Conservation (phyloP, 1,140 invertebrate species). For the Copidosoma floridanum region DNA sequence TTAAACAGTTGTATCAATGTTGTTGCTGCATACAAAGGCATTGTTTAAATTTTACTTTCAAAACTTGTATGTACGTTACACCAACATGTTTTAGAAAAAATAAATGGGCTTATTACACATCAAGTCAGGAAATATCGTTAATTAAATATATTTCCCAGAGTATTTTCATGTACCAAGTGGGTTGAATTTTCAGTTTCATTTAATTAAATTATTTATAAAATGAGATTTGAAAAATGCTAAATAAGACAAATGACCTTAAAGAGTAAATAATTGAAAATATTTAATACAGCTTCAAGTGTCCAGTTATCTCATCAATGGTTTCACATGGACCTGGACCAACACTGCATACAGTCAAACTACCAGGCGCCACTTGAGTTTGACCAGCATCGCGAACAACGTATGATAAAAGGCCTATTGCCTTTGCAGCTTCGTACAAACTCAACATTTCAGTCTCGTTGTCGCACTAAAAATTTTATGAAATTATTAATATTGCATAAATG, state of each 20-base stretch:
- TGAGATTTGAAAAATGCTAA: too few species aligned
- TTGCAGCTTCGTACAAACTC: slow-evolving; percentile 67
- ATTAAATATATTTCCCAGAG: neutral
- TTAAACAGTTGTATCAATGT: too few species aligned
- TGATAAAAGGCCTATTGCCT: slow-evolving; percentile 66
- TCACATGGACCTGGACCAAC: slow-evolving; percentile 81
- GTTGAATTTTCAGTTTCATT: too few species aligned
- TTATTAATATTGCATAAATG: slow-evolving; percentile 10
- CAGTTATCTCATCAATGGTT: slow-evolving; percentile 79
- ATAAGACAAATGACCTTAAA: too few species aligned
- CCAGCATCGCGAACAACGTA: slow-evolving; percentile 84
- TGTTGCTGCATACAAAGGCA: too few species aligned
- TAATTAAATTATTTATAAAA: slow-evolving; percentile 7
- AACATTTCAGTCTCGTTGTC: slow-evolving; percentile 68
- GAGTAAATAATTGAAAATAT: slow-evolving; percentile 33
- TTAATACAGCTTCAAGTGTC: slow-evolving; percentile 84
- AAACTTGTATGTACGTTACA: too few species aligned
- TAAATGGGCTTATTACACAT: slow-evolving; percentile 12
- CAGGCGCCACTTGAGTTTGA: slow-evolving; percentile 82
- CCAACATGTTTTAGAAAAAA: slow-evolving; percentile 15
- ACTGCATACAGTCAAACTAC: slow-evolving; percentile 84
- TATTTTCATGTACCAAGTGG: too few species aligned
- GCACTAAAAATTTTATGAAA: slow-evolving; percentile 42
- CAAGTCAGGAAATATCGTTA: slow-evolving; percentile 14
- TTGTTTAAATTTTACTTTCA: too few species aligned